Evolutionary conservation across 2,888 invertebrate species (phyloP).

Genomic region (Cryptocheilus praepositus): DNA sequence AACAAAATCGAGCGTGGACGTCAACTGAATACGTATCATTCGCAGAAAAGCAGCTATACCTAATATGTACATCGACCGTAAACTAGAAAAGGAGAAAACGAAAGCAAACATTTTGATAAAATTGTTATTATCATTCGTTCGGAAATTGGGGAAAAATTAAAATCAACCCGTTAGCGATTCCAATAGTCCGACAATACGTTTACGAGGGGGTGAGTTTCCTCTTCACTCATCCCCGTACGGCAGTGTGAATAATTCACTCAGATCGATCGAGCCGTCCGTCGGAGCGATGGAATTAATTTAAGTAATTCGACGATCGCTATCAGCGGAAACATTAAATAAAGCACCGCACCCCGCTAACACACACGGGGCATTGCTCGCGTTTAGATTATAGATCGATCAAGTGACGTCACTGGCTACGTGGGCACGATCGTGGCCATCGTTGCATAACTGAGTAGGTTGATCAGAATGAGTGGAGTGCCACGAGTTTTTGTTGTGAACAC

Average conservation of each 20-base stretch:
- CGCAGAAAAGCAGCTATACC: too few species aligned
- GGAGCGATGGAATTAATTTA: constrained; percentile 53
- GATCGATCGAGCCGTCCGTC: constrained; percentile 41
- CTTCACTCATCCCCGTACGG: constrained; percentile 17
- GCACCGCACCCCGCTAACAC: constrained; percentile 41
- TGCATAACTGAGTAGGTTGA: constrained; percentile 69
- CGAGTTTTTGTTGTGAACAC: constrained; percentile 39
- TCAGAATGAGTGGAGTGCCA: constrained; percentile 66
- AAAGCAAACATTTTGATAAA: too few species aligned
- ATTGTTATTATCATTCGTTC: too few species aligned
- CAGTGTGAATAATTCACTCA: constrained; percentile 39
- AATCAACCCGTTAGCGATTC: too few species aligned
- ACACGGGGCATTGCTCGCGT: constrained; percentile 32
- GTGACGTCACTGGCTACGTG: constrained; percentile 17
- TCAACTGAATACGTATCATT: too few species aligned
- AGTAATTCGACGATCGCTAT: constrained; percentile 61
- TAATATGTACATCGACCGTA: too few species aligned
- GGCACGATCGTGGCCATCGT: constrained; percentile 58
- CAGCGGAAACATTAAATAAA: constrained; percentile 66
- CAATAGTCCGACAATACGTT: too few species aligned
- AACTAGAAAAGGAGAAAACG: too few species aligned
- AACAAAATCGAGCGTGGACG: too few species aligned
- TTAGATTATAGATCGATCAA: constrained; percentile 48
- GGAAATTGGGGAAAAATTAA: too few species aligned
- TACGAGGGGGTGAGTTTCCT: constrained; percentile 11